phyloP scores from a whole-genome alignment of 2,113 vertebrate genomes.

The Vicugna pacos region DNA sequence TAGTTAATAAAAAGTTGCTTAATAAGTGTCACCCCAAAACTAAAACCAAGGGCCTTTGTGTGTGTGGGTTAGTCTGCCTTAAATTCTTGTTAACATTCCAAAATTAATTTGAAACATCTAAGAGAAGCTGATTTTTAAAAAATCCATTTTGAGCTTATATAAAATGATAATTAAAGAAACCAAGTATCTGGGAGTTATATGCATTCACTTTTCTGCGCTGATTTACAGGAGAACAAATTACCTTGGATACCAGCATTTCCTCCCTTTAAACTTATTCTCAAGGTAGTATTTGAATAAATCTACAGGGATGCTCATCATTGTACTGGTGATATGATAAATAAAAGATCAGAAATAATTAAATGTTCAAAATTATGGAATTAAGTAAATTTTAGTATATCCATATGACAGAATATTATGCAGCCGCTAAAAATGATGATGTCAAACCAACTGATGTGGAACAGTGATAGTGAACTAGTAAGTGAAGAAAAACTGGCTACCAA shows the following conservation, averaged over 20 bases:
- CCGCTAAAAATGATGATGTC: background rate
- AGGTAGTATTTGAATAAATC: background rate
- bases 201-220: background rate
- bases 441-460: background rate
- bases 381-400: background rate
- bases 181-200: conserved; percentile 22
- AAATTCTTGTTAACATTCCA: conserved; percentile 61
- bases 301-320: background rate
- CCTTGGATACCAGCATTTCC: background rate
- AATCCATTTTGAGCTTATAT: conserved; percentile 48
- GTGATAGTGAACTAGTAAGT: background rate
- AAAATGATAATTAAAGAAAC: conserved; percentile 45
- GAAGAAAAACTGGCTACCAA: background rate
- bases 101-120: conserved; percentile 65
- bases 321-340: background rate
- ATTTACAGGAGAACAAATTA: conserved; percentile 39
- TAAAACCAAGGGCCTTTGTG: conserved; percentile 43
- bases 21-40: conserved; percentile 64
- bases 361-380: background rate
- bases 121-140: background rate
- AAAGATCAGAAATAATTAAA: background rate
- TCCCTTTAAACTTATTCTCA: conserved; percentile 41
- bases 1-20: conserved; percentile 37
- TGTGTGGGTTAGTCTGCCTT: conserved; percentile 38
- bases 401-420: background rate